Evolutionary conservation across 2,797 vertebrate genomes (phyloP), one percentile per base, ranked within the genome.

Genomic region (Hirundo rustica): DNA sequence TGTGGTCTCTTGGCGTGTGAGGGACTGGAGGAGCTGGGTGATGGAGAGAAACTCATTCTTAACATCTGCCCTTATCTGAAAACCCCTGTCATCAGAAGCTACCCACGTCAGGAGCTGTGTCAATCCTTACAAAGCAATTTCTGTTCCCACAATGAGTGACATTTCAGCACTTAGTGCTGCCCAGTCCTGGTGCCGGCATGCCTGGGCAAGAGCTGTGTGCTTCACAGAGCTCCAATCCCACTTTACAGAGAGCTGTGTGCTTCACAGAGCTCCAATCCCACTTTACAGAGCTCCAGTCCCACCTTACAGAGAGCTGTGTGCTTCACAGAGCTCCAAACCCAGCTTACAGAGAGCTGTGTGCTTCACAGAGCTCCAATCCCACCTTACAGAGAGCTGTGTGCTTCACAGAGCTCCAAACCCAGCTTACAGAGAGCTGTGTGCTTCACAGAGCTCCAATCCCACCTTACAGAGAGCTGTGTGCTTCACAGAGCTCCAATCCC

Each of bases 161-260:
- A 17, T 44, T 53, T 58, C 40, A 16, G 29, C 1, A 16, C 47
- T 10, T 25, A 6, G 26, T 47, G 62, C 86, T 54, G 70, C 77
- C 57, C 2, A 0, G 1, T 20, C 16, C 64, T 40, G 45, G 18
- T 79, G 34, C 30, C 48, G 5, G 32, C 4, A 0, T 45, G 45
- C 30, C 47, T 11, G 22, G 53, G 30, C 48, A 54, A 18, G 78
- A 79, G 48, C 40, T 55, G 20, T 21, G 58, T 13, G 51, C 51
- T 10, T 11, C 47, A 23, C 18, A 30, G 4, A 36, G n/a, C n/a
- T 11, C n/a, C n/a, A 57, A 23, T 11, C 40, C 40, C 40, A 42
- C 21, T 9, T 42, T 42, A 30, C 26, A 10, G 48, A 67, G 42
- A 10, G 47, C 34, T 25, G 14, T 25, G 55, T 36, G 22, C 55